These are phyloP conservation scores for Acinonyx jubatus DNA, from an alignment of 2,113 vertebrate species.

Conservation along the genomic window DNA sequence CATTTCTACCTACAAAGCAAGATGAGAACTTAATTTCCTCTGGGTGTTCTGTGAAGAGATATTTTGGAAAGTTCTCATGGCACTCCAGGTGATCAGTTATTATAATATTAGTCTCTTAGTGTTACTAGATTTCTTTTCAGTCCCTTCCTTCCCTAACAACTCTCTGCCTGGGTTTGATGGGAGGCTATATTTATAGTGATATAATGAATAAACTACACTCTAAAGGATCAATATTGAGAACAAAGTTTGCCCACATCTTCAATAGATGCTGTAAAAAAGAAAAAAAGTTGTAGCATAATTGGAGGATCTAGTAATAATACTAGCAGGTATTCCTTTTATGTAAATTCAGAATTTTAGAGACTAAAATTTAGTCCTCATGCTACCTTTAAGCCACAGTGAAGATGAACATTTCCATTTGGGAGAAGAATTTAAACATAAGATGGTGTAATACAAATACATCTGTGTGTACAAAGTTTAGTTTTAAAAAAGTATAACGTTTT, in stretches of 20 bases:
- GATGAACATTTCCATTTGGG: conserved; percentile 32
- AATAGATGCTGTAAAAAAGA: background rate
- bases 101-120: conserved; percentile 55
- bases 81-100: conserved; percentile 31
- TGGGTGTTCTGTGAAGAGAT: conserved; percentile 57
- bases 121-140: conserved; percentile 34
- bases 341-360: conserved; percentile 49
- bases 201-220: conserved; percentile 43
- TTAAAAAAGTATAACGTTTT: background rate
- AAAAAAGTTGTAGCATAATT: conserved; percentile 52
- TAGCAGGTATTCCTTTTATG: conserved; percentile 45
- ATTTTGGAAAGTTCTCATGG: conserved; percentile 38
- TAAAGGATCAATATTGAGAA: conserved; percentile 51
- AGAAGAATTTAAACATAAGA: conserved; percentile 51
- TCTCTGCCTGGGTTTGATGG: background rate
- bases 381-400: conserved; percentile 40
- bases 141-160: background rate
- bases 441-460: background rate
- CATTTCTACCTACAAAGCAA: conserved; percentile 71
- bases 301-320: conserved; percentile 30
- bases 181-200: background rate
- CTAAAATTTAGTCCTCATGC: conserved; percentile 33
- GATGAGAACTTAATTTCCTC: conserved; percentile 74
- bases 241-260: conserved; percentile 45
- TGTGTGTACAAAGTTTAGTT: background rate